Evolutionary conservation across 2,888 invertebrate genomes (phyloP).

Genomic region (Theretra japonica): DNA sequence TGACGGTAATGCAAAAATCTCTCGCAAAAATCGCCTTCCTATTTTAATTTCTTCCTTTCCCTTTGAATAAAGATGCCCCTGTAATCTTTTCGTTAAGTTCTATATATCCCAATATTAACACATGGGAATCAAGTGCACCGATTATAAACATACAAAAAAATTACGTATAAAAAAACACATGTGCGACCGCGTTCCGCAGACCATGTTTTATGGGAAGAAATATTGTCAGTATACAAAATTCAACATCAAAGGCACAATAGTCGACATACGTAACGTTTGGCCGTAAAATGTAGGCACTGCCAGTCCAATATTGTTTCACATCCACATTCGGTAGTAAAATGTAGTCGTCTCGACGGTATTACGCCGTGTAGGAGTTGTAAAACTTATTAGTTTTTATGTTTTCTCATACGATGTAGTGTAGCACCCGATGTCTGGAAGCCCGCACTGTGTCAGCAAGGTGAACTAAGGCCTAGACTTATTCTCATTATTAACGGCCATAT

Average conservation of each 20-base stretch:
- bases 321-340: conserved; percentile 10
- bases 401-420: neutral
- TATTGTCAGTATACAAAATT: neutral
- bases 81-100: too few species aligned
- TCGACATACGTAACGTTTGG: neutral
- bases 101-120: neutral
- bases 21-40: too few species aligned
- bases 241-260: conserved; percentile 9
- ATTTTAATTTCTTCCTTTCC: too few species aligned
- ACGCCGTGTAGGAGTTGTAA: neutral
- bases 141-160: conserved; percentile 15
- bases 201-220: conserved; percentile 2
- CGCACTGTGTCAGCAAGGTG: too few species aligned
- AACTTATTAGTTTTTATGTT: neutral
- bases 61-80: too few species aligned
- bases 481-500: too few species aligned
- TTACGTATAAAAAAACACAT: neutral
- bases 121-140: neutral
- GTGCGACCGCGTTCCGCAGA: neutral
- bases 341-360: neutral
- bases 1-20: too few species aligned
- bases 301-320: conserved; percentile 7
- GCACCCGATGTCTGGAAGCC: too few species aligned
- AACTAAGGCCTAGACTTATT: too few species aligned
- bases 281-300: neutral